phyloP scores from a whole-genome alignment of 53 echinoderm and acorn worm species.

The Patiria pectinifera region DNA sequence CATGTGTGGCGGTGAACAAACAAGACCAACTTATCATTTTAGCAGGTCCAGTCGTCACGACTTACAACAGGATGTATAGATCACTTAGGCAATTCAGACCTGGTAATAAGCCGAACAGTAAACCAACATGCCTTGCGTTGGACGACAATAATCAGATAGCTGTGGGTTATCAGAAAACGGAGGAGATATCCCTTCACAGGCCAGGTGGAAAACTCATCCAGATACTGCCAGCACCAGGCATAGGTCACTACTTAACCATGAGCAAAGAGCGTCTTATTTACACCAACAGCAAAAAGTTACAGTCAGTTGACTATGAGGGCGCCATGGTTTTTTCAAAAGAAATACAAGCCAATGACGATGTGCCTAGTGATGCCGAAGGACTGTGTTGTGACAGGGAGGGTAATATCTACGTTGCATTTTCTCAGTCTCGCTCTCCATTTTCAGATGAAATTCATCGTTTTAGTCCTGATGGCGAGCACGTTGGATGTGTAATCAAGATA shows the following conservation, averaged over 20 bases:
- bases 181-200: conserved; percentile 16
- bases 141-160: no score
- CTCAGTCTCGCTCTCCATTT: background rate
- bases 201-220: background rate
- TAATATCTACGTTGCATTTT: background rate
- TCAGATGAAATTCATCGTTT: background rate
- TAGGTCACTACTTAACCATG: background rate
- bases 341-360: background rate
- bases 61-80: no score
- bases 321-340: no score
- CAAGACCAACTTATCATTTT: no score
- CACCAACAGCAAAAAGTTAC: background rate
- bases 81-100: no score
- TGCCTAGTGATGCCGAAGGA: background rate
- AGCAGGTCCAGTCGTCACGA: no score
- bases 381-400: conserved; percentile 11
- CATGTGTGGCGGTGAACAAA: no score
- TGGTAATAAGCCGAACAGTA: background rate
- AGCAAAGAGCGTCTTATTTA: background rate
- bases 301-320: no score
- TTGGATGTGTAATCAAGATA: no score
- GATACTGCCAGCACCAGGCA: background rate
- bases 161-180: background rate
- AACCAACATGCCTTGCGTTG: background rate
- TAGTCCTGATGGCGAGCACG: background rate